Evolutionary conservation across 1,140 invertebrate genomes (phyloP).

Genomic region (Cydia splendana): DNA sequence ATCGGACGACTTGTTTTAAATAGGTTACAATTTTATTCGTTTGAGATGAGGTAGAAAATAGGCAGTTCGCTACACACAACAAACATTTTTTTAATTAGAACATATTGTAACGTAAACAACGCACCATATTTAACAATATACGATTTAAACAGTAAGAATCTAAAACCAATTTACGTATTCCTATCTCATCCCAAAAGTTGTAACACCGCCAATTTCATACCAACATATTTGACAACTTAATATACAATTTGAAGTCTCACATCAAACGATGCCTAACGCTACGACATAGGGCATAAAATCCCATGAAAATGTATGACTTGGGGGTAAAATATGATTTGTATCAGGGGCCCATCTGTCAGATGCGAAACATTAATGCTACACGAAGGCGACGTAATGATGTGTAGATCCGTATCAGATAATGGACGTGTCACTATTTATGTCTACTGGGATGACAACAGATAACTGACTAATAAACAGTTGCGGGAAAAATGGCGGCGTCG

Average conservation of each 20-base stretch:
- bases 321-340: constrained; percentile 59
- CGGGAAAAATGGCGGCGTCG: constrained; percentile 3
- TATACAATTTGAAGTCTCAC: constrained; percentile 45
- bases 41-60: no score
- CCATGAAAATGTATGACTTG: constrained; percentile 42
- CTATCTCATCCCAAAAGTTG: constrained; percentile 8
- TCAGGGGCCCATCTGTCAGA: constrained; percentile 73
- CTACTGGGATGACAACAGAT: constrained; percentile 42
- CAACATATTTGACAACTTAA: constrained; percentile 60
- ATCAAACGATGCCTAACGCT: constrained; percentile 35
- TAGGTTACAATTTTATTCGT: no score
- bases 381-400: constrained; percentile 59
- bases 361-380: constrained; percentile 76
- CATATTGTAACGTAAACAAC: neutral
- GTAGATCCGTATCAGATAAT: constrained; percentile 76
- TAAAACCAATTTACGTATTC: constrained; percentile 10
- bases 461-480: constrained; percentile 31
- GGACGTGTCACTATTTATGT: constrained; percentile 65
- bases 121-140: neutral
- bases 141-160: neutral
- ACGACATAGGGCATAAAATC: constrained; percentile 43
- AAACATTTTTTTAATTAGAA: neutral
- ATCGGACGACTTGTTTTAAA: no score
- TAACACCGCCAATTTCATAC: constrained; percentile 39
- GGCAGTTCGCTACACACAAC: no score